Base-by-base conservation (phyloP, 2,797 vertebrate genomes). In the Jordanella pulchra region DNA sequence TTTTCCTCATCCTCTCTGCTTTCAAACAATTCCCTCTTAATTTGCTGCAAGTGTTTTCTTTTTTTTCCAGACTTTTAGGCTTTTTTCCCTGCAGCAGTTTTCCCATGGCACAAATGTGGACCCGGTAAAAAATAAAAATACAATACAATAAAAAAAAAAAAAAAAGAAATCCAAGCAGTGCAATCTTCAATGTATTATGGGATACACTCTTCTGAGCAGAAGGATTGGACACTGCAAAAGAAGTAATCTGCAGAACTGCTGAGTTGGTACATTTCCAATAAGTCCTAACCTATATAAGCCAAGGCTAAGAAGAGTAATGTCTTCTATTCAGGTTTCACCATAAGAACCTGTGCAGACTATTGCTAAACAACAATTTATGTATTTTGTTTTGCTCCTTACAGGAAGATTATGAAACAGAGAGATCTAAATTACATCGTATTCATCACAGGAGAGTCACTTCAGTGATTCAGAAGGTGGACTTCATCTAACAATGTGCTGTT, bases 191-290 rank as follows among this genome's bases (percentile, higher is more conserved):
- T 66, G 61, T 71, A 47, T 60, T 72, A 80, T 65, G 77, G 86
- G 64, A 84, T 84, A 87, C 71, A 75, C 56, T 68, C 44, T 70
- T 72, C 71, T 69, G 67, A 58, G 74, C 74, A 81, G 73, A 48
- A 69, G 56, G 70, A 81, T 66, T 73, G 55, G 81, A 77, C 0
- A 44, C 68, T 61, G 76, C 81, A 79, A 84, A 85, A 83, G 55
- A 82, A 81, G 77, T 82, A 50, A 77, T 90, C 88, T 86, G 82
- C 76, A 79, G 79, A 71, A 60, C 66, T 87, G 85, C 91, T 75
- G 61, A 14, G 60, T 77, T 21, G 73, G 84, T 81, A 80, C 66
- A 79, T 89, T 69, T 79, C 21, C 48, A 54, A 73, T 77, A 66
- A 77, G 79, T 75, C 50, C 64, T 45, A 65, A 54, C 48, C 71